Percentiles rank a stretch among this genome's conserved stretches.
These are phyloP conservation scores for Sepiola atlantica DNA, from an alignment of 2,888 invertebrate genomes.

Conservation along the genomic window DNA sequence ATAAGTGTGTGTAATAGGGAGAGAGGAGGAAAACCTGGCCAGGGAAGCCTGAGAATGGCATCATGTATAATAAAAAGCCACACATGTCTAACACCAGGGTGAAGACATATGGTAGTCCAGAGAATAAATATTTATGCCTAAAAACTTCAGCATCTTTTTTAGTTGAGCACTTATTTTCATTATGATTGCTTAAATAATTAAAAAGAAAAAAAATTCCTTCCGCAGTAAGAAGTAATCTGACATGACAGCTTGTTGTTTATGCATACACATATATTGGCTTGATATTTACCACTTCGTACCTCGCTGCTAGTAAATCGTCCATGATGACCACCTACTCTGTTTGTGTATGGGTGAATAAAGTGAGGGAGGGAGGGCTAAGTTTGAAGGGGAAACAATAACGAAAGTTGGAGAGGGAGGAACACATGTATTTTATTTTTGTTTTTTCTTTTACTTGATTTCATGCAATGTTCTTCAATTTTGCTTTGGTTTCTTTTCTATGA, in stretches of 20 bases:
- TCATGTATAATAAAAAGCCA: not conserved
- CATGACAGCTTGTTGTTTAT: conserved; percentile 3
- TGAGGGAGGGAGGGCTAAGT: not conserved
- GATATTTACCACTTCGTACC: not conserved
- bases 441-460: not conserved
- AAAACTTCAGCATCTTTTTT: not conserved
- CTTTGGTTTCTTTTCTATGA: too few species aligned
- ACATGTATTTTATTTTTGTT: not conserved
- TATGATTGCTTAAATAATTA: not conserved
- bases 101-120: not conserved
- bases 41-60: not conserved
- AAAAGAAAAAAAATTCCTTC: not conserved
- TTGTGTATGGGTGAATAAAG: not conserved
- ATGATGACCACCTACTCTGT: not conserved
- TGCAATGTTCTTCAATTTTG: too few species aligned
- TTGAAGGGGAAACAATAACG: not conserved
- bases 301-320: not conserved
- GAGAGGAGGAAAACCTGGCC: not conserved
- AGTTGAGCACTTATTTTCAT: not conserved
- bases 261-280: not conserved
- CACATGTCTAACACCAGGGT: not conserved
- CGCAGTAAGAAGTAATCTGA: not conserved
- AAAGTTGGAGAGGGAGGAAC: not conserved
- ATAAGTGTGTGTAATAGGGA: not conserved
- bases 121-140: not conserved